Evolutionary conservation across 2,888 invertebrate species (phyloP).

Genomic region (Gymnocheta viridis): DNA sequence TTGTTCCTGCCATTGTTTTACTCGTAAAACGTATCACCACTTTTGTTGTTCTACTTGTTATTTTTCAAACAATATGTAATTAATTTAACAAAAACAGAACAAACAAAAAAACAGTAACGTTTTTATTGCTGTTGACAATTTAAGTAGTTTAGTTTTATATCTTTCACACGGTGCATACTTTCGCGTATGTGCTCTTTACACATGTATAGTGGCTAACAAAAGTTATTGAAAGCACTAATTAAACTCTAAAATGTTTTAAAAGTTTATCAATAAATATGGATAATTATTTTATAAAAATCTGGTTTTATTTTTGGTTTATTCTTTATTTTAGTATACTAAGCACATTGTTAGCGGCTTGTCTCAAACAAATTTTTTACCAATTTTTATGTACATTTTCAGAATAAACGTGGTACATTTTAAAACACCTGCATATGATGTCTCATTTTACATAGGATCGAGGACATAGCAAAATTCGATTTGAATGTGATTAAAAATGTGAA

Average conservation of each 20-base stretch:
- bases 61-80: slow-evolving; percentile 53
- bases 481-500: no score
- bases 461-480: no score
- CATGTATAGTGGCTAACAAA: not conserved
- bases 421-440: no score
- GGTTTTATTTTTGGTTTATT: no score
- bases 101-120: slow-evolving; percentile 19
- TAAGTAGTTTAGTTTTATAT: slow-evolving; percentile 61
- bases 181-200: not conserved
- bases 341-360: no score
- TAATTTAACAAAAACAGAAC: slow-evolving; percentile 57
- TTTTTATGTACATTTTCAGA: no score
- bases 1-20: not conserved
- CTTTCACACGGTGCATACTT: slow-evolving; percentile 32
- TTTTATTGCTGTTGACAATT: slow-evolving; percentile 66
- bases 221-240: not conserved
- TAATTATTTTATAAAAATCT: no score
- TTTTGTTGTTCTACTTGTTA: slow-evolving; percentile 6
- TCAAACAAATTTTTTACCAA: no score
- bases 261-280: not conserved
- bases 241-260: not conserved
- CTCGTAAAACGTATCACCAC: not conserved
- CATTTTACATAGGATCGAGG: no score
- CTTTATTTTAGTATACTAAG: no score
- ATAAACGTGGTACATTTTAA: no score